Evolutionary conservation across 2,888 invertebrate species (phyloP).

Genomic region (Nomada flava): DNA sequence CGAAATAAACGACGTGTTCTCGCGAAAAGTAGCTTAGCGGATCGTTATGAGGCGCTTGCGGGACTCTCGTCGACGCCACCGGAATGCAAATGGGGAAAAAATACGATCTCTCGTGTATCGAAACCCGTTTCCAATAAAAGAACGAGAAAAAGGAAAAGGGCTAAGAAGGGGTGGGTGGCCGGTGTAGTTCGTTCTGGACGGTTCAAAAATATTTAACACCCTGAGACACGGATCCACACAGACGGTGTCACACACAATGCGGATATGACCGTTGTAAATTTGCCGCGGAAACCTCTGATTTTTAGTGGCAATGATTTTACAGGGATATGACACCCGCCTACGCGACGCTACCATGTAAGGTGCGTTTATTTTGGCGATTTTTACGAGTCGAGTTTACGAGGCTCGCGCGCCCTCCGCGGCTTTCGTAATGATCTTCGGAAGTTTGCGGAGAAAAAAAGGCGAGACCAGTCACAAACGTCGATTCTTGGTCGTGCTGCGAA

Average conservation of each 20-base stretch:
- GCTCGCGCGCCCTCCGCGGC: conserved; percentile 59
- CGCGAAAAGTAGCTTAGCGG: conserved; percentile 26
- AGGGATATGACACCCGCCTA: conserved; percentile 75
- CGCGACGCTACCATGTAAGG: conserved; percentile 72
- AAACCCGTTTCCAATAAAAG: conserved; percentile 29
- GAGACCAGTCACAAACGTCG: conserved; percentile 19
- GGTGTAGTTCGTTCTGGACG: not conserved
- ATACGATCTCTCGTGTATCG: conserved; percentile 38
- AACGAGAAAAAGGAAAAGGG: not conserved
- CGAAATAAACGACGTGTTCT: conserved; percentile 27
- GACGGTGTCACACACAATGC: conserved; percentile 37
- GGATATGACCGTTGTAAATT: conserved; percentile 69
- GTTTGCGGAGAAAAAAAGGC: conserved; percentile 68
- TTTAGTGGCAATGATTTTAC: conserved; percentile 77
- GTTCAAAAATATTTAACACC: conserved; percentile 57
- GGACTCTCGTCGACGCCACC: conserved; percentile 30
- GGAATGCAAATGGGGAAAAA: conserved; percentile 50
- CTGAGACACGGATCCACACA: conserved; percentile 24
- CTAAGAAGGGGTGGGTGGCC: not conserved
- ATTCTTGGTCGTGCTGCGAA: not conserved
- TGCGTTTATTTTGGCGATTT: conserved; percentile 75
- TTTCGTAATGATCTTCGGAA: conserved; percentile 72
- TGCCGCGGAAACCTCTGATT: conserved; percentile 71
- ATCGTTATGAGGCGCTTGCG: conserved; percentile 18
- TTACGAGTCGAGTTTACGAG: conserved; percentile 72